Evolutionary conservation across 2,888 invertebrate genomes (phyloP).

Genomic region (Ischnura elegans): DNA sequence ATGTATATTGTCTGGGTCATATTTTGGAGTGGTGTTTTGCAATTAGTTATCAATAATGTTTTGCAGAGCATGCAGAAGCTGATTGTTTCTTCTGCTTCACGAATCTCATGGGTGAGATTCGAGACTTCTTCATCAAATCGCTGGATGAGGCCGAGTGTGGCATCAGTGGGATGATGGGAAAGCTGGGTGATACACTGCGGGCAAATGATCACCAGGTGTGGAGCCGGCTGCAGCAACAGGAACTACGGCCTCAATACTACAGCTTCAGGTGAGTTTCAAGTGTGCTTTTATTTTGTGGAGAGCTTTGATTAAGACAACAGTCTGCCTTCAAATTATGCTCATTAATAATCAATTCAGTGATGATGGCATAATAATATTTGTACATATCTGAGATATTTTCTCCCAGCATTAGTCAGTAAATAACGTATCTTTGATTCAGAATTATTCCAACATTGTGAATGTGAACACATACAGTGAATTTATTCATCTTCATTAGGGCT

Average conservation of each 20-base stretch:
- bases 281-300: background rate
- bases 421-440: too few species aligned
- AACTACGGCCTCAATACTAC: slow-evolving; percentile 96
- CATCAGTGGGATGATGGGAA: slow-evolving; percentile 93
- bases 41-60: background rate
- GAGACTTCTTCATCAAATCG: slow-evolving; percentile 98
- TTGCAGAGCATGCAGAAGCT: slow-evolving; percentile 93
- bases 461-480: too few species aligned
- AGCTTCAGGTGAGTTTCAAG: slow-evolving; percentile 90
- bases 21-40: too few species aligned
- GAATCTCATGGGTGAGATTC: slow-evolving; percentile 97
- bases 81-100: slow-evolving; percentile 99
- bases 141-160: slow-evolving; percentile 96
- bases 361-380: too few species aligned
- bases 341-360: too few species aligned
- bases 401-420: too few species aligned
- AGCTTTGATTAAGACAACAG: too few species aligned
- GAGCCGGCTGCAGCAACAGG: slow-evolving; percentile 88
- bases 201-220: slow-evolving; percentile 88
- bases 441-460: too few species aligned
- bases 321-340: too few species aligned
- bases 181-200: slow-evolving; percentile 87
- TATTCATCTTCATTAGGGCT: too few species aligned
- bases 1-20: too few species aligned
- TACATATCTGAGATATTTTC: too few species aligned